Conservation (phyloP, 2,113 vertebrate genomes). For the Todiramphus chloris region DNA sequence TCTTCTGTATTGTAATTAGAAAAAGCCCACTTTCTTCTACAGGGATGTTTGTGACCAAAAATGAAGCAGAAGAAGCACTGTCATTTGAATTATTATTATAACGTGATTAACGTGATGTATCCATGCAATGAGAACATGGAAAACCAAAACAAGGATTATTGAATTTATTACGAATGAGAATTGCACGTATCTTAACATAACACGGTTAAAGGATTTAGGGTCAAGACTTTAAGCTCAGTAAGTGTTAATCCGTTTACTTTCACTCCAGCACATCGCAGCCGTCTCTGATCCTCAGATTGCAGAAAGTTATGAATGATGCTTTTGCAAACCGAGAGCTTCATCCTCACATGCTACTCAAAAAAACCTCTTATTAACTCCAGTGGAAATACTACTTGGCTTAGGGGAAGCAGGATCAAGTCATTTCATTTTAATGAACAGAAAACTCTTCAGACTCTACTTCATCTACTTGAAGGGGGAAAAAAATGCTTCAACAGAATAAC, state of each 20-base stretch:
- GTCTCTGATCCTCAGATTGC: background rate
- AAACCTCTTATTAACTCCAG: background rate
- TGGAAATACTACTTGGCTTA: background rate
- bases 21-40: background rate
- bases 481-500: background rate
- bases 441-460: background rate
- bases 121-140: background rate
- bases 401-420: background rate
- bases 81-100: background rate
- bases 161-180: background rate
- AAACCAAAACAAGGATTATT: background rate
- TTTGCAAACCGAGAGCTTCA: background rate
- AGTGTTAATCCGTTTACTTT: constrained; percentile 1
- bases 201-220: background rate
- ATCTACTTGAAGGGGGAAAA: background rate
- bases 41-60: background rate
- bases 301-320: background rate
- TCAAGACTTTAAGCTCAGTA: background rate
- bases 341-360: background rate
- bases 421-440: background rate
- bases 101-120: background rate
- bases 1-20: background rate
- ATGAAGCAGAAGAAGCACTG: background rate
- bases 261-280: background rate
- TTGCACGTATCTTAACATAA: background rate